These are phyloP conservation scores for Conus betulinus DNA, from an alignment of 1,140 invertebrate species.

Conservation along the genomic window DNA sequence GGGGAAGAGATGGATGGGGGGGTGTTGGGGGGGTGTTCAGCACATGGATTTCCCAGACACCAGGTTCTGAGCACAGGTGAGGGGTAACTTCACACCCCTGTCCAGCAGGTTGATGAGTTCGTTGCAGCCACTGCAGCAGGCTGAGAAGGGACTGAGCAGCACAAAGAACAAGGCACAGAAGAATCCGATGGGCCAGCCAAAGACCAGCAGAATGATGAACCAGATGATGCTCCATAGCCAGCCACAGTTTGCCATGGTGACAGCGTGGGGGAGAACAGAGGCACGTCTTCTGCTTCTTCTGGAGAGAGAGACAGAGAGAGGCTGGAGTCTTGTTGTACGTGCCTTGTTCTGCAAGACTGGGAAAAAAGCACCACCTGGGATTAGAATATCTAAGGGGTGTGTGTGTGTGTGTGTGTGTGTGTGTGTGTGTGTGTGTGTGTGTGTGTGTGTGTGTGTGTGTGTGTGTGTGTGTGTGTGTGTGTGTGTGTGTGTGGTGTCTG, in stretches of 20 bases:
- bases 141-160: conserved; percentile 83
- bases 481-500: neutral
- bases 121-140: conserved; percentile 80
- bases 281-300: neutral
- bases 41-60: conserved; percentile 71
- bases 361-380: too few relatives aligned
- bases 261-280: neutral
- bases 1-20: too few relatives aligned
- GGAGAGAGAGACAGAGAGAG: neutral
- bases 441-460: neutral
- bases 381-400: too few relatives aligned
- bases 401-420: too few relatives aligned
- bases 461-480: neutral
- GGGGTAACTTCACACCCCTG: conserved; percentile 69
- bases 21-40: conserved; percentile 38
- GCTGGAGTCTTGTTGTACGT: neutral
- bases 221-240: conserved; percentile 84
- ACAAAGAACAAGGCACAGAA: conserved; percentile 86
- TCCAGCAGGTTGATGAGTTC: conserved; percentile 71
- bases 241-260: conserved; percentile 65
- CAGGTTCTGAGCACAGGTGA: conserved; percentile 73
- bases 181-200: conserved; percentile 84
- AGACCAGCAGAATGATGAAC: conserved; percentile 85
- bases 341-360: neutral
- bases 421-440: too few relatives aligned